Conservation (phyloP, 2,113 vertebrate genomes). For the Eublepharis macularius region DNA sequence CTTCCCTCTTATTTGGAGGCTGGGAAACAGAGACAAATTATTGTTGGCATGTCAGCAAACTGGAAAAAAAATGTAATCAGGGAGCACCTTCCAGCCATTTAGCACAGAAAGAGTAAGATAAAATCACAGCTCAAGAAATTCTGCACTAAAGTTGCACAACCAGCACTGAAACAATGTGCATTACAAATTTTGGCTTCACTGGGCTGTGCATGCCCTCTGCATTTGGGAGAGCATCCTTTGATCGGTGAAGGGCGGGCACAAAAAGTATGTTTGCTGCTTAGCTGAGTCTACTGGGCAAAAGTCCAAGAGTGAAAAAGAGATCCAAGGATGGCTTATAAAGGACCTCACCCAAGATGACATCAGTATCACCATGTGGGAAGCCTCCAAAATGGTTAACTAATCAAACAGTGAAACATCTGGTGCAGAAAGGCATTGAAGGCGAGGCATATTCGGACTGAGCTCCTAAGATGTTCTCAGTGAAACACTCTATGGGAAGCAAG, state of each 20-base stretch:
- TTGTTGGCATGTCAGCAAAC: slow-evolving; percentile 63
- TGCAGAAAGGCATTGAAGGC: slow-evolving; percentile 5
- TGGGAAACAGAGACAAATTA: slow-evolving; percentile 51
- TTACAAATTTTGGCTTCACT: slow-evolving; percentile 39
- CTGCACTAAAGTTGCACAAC: slow-evolving; percentile 56
- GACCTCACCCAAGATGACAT: slow-evolving; percentile 65
- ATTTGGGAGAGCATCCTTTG: slow-evolving; percentile 6
- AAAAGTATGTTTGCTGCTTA: neutral
- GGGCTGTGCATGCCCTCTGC: slow-evolving; percentile 43
- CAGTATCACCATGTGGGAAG: slow-evolving; percentile 63
- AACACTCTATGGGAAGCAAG: too few relatives aligned
- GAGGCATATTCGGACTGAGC: neutral
- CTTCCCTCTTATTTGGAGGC: slow-evolving; percentile 51
- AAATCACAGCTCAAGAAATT: slow-evolving; percentile 70
- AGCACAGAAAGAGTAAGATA: slow-evolving; percentile 65
- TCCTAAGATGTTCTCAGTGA: neutral
- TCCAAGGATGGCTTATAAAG: slow-evolving; percentile 22
- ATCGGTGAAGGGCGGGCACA: neutral
- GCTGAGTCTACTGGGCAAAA: slow-evolving; percentile 55
- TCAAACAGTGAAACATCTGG: slow-evolving; percentile 62
- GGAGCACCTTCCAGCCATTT: slow-evolving; percentile 63
- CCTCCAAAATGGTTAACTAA: slow-evolving; percentile 59
- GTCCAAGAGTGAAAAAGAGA: slow-evolving; percentile 18
- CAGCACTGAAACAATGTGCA: slow-evolving; percentile 47
- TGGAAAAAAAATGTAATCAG: slow-evolving; percentile 62